phyloP scores from a whole-genome alignment of 2,113 vertebrate species.

The Aramus guarauna region DNA sequence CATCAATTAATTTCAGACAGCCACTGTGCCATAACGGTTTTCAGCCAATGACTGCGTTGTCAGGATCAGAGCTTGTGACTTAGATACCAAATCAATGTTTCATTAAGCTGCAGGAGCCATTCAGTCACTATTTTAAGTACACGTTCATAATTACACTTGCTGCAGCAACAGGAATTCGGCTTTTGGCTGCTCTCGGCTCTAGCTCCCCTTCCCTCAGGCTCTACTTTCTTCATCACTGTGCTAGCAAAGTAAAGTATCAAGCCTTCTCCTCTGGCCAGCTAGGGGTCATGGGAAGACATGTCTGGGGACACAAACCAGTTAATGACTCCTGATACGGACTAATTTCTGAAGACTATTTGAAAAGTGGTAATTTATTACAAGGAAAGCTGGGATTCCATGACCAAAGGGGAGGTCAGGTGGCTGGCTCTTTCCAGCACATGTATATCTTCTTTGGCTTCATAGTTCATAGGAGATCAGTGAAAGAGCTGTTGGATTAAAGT shows the following conservation, averaged over 20 bases:
- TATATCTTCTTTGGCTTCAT: neutral
- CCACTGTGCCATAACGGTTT: neutral
- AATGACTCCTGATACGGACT: neutral
- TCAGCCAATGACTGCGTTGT: neutral
- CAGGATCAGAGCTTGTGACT: neutral
- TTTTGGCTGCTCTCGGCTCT: neutral
- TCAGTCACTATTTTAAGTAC: slow-evolving; percentile 2
- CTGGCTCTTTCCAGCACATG: neutral
- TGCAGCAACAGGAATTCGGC: neutral
- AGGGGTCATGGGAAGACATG: neutral
- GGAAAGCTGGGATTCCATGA: neutral
- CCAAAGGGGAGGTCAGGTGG: neutral
- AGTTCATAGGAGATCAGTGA: neutral
- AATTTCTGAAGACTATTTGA: slow-evolving; percentile 1
- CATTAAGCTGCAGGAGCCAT: slow-evolving; percentile 4
- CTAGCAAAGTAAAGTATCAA: neutral
- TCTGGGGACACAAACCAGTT: neutral
- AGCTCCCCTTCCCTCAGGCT: neutral
- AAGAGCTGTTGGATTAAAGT: neutral
- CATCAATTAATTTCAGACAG: slow-evolving; percentile 9
- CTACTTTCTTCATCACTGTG: neutral
- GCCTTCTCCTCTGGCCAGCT: neutral
- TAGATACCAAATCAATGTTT: neutral
- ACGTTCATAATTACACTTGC: neutral
- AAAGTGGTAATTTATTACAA: neutral